Base-by-base conservation (phyloP, 2,113 vertebrate species). In the Vombatus ursinus region DNA sequence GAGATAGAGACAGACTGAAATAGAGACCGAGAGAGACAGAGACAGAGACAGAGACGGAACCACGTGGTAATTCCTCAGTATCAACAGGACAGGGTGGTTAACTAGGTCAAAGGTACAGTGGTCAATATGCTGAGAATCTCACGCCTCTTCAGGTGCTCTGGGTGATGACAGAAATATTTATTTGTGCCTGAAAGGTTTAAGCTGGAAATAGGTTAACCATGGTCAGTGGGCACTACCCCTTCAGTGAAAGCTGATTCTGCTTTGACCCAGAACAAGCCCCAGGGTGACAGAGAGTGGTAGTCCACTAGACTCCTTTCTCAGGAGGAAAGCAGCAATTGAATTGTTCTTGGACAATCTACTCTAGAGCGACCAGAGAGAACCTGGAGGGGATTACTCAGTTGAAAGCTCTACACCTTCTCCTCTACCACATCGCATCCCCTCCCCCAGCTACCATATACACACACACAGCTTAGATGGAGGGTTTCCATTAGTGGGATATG, bases 61-160 rank as follows among this genome's bases (percentile, higher is more conserved):
- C 11, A 2, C 0, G 2, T 26, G 49, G 23, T 48, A 91, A 26
- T 53, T 22, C 23, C 12, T 47, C 51, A 19, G 37, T 0, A 19
- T 50, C 48, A 89, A 52, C 12, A 47, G 54, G 47, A 28, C 57
- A 94, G 24, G 49, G 3, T 37, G 2, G 54, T 89, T 44, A 50
- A 7, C 48, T 61, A 90, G 24, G 19, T 51, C 31, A 44, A 68
- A 68, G 50, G 25, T 22, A 51, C 0, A 19, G 24, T 52, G 47
- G 44, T 24, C 84, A 6, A 3, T 7, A 52, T 91, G 8, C 92
- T 93, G 77, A 89, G 84, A 94, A 44, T 57, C 90, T 47, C 50
- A 37, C 11, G 37, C 95, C 96, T 96, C 90, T 90, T 50, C 25
- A 93, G 31, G 3, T 90, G 25, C 91, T 52, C 61, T 5, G 31